Evolutionary conservation across 2,113 vertebrate species (phyloP), one percentile per base, ranked within the genome.

Genomic region (Albula glossodonta): DNA sequence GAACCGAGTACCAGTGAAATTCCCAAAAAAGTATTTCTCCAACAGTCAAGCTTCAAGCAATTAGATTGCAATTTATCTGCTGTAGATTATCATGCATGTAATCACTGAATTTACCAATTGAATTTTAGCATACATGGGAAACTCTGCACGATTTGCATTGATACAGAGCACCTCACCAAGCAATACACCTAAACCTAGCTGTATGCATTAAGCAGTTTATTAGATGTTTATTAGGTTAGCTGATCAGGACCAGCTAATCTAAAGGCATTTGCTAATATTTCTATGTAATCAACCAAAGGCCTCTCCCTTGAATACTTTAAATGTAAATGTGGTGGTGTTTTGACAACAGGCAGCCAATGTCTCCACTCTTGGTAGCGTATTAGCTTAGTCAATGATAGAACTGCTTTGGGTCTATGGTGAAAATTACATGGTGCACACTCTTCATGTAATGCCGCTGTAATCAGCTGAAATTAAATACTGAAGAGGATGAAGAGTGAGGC

Each of bases 401-500:
- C 2, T 74, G 22, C 1, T 15, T 83, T 41, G 53, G 22, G 7
- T 31, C 56, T 83, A 25, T 60, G n/a, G 81, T 19, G 56, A 31
- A 41, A 60, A 48, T 8, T 41, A 25, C 81, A 63, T 22, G 15
- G 9, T 83, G 81, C 31, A 25, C 51, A 82, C 53, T 83, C 52
- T 60, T 83, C 56, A 48, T 41, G 17, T 83, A 60, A 83, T 83
- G 12, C 70, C 11, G 19, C 56, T 82, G 51, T 56, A 25, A 52
- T 41, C 25, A 15, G 7, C 11, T 83, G 22, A 60, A 83, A 31
- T 83, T 12, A 60, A 83, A 83, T 83, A 25, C 81, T 60, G 81
- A 83, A 11, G 52, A 53, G 10, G 50, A 25, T 56, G 10, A 82
- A 52, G 25, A 56, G 51, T 25, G 80, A 82, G n/a, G 51, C 51